Evolutionary conservation across 2,888 invertebrate species (phyloP).

Genomic region (Calliopum simillimum): DNA sequence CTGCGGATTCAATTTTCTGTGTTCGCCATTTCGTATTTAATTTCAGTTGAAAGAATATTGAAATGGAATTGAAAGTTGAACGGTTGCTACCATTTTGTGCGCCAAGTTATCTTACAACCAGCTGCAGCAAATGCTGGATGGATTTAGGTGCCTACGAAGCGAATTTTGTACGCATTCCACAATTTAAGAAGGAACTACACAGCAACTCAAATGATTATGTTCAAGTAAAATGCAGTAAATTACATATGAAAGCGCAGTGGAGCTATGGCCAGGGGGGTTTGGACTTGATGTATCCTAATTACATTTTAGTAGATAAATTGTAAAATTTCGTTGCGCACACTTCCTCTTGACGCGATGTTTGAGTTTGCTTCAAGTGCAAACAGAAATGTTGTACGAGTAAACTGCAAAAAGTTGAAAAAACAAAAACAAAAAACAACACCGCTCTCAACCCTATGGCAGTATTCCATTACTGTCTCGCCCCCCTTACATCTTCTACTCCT

Average conservation of each 20-base stretch:
- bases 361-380: constrained; percentile 44
- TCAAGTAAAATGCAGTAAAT: constrained; percentile 42
- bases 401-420: constrained; percentile 18
- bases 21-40: no score
- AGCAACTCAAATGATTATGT: not conserved
- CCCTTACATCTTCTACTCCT: constrained; percentile 41
- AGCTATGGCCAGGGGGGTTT: not conserved
- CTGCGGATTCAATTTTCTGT: no score
- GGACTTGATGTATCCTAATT: constrained; percentile 59
- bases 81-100: no score
- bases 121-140: no score
- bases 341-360: constrained; percentile 43
- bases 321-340: constrained; percentile 57
- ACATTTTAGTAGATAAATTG: constrained; percentile 66
- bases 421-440: no score
- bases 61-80: no score
- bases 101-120: no score
- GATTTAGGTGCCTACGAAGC: no score
- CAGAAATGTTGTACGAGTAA: constrained; percentile 43
- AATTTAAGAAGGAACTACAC: no score
- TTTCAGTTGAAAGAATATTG: no score
- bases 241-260: constrained; percentile 28
- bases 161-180: no score
- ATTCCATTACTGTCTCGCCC: not conserved
- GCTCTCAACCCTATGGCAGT: no score